Conservation (phyloP, 2,113 vertebrate species). For the Malurus alboscapulatus region DNA sequence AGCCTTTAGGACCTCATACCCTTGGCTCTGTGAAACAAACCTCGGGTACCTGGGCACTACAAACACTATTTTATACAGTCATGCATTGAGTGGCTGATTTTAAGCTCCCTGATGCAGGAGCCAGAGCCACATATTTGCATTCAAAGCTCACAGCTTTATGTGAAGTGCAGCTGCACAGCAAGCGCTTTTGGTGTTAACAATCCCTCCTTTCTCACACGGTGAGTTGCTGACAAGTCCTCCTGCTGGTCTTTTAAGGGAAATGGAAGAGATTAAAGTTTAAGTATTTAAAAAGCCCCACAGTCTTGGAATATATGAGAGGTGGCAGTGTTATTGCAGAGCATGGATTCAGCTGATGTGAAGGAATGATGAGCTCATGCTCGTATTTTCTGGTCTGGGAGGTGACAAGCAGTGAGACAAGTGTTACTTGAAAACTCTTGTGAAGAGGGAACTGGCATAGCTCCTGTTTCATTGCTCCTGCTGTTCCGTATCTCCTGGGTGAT, state of each 20-base stretch:
- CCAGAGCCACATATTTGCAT: not conserved
- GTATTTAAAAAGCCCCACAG: not conserved
- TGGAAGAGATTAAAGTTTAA: not conserved
- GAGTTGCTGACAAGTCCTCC: not conserved
- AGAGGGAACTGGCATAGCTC: not conserved
- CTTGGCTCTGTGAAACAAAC: not conserved
- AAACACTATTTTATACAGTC: not conserved
- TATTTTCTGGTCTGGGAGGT: not conserved
- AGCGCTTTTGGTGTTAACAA: not conserved
- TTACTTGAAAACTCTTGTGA: not conserved
- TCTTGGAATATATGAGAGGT: not conserved
- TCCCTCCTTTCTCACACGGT: fast-evolving
- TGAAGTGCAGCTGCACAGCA: not conserved
- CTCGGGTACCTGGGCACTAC: not conserved
- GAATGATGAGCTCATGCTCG: not conserved
- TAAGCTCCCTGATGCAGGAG: not conserved
- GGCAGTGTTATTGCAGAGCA: not conserved
- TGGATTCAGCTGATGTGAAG: not conserved
- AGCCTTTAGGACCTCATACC: not conserved
- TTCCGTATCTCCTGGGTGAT: not conserved
- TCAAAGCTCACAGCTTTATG: not conserved
- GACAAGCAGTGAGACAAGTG: not conserved
- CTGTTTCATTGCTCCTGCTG: not conserved
- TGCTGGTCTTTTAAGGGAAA: slow-evolving; percentile 14
- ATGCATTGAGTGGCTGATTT: not conserved